Conservation (phyloP, 2,888 invertebrate genomes). For the Alloplasta piceator region DNA sequence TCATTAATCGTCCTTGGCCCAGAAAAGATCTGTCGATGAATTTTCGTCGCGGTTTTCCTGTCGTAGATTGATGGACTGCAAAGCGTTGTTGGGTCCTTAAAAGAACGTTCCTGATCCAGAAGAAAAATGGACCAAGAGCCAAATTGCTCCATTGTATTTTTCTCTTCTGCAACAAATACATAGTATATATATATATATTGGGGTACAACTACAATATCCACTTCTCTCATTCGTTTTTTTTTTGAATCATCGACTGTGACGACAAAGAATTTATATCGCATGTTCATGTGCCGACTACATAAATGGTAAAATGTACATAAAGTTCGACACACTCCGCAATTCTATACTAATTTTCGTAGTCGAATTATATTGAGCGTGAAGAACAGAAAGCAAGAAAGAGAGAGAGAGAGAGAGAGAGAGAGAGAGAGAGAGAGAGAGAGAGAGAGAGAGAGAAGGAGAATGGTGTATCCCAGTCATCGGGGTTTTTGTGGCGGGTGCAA, state of each 20-base stretch:
- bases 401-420: conserved; percentile 41
- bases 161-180: conserved; percentile 24
- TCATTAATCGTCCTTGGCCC: too few species aligned
- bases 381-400: conserved; percentile 59
- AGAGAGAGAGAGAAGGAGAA: conserved; percentile 22
- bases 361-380: conserved; percentile 80
- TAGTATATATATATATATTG: not conserved
- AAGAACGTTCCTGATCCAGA: not conserved
- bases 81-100: not conserved
- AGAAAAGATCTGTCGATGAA: too few species aligned
- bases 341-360: conserved; percentile 79
- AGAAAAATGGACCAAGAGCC: not conserved
- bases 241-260: conserved; percentile 54
- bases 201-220: conserved; percentile 11
- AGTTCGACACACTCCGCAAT: conserved; percentile 66
- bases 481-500: conserved; percentile 69
- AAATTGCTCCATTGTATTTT: conserved; percentile 52
- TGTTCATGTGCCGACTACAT: conserved; percentile 6
- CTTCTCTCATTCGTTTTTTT: conserved; percentile 17
- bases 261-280: conserved; percentile 25
- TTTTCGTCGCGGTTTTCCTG: too few species aligned
- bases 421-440: conserved; percentile 36
- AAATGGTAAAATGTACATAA: conserved; percentile 9
- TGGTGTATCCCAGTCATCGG: conserved; percentile 51
- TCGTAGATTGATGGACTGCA: too few species aligned